These are phyloP conservation scores for Tortrix viridana DNA, from an alignment of 2,888 invertebrate species.

Conservation along the genomic window DNA sequence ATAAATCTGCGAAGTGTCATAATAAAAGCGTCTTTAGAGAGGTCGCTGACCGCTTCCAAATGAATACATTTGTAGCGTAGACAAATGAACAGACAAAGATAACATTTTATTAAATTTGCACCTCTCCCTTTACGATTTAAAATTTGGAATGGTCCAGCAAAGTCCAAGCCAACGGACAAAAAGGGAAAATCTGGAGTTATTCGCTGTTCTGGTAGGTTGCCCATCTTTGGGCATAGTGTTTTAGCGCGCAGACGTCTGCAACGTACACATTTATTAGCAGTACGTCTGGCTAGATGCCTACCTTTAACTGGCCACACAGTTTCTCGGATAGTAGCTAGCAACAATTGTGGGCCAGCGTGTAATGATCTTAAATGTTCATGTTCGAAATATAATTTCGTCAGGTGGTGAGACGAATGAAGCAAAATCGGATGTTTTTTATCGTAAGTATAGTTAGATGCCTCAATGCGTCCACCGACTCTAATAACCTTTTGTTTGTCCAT, in stretches of 20 bases:
- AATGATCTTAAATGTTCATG: conserved; percentile 30
- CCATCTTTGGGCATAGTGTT: conserved; percentile 33
- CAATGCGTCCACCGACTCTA: conserved; percentile 38
- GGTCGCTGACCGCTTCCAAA: not conserved
- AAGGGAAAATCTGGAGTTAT: conserved; percentile 32
- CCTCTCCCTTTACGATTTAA: not conserved
- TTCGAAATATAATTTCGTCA: conserved; percentile 33
- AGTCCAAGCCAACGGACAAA: too few relatives aligned
- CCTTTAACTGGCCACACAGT: conserved; percentile 24
- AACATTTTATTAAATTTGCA: not conserved
- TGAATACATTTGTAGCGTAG: not conserved
- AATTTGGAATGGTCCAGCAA: not conserved
- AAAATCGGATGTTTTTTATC: conserved; percentile 38
- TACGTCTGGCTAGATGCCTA: not conserved
- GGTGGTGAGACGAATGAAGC: conserved; percentile 26
- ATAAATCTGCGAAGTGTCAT: conserved; percentile 16
- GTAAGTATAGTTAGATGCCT: conserved; percentile 21
- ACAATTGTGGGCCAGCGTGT: conserved; percentile 39
- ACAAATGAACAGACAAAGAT: not conserved
- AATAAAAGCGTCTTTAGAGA: conserved; percentile 1
- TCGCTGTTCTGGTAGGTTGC: conserved; percentile 33
- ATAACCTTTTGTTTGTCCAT: conserved; percentile 32
- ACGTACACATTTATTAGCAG: conserved; percentile 34
- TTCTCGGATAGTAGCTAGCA: conserved; percentile 34
- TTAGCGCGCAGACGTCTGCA: conserved; percentile 29